These are phyloP conservation scores for Ictalurus furcatus DNA, from an alignment of 2,113 vertebrate genomes.

Conservation along the genomic window DNA sequence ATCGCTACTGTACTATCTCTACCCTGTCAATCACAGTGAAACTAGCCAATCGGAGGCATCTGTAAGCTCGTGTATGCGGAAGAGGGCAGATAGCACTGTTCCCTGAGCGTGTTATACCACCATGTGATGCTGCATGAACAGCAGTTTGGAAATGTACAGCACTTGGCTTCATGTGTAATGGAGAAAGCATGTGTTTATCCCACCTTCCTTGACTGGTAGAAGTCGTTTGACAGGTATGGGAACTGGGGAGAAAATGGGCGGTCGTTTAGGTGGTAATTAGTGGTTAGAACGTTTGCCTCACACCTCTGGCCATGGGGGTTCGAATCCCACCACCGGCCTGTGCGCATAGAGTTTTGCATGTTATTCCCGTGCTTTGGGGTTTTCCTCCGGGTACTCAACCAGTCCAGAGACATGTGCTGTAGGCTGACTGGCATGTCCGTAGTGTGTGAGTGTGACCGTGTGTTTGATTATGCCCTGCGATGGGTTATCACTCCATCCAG, in stretches of 20 bases:
- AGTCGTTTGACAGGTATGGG: background rate
- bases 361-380: too few species aligned
- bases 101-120: background rate
- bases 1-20: background rate
- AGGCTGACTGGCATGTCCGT: too few species aligned
- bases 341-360: too few species aligned
- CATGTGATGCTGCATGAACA: background rate
- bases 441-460: too few species aligned
- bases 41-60: background rate
- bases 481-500: too few species aligned
- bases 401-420: too few species aligned
- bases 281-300: too few species aligned
- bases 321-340: too few species aligned
- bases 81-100: background rate
- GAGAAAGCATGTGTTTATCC: background rate
- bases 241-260: background rate
- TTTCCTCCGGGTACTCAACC: too few species aligned
- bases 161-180: background rate
- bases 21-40: background rate
- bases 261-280: background rate
- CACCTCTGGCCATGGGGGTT: too few species aligned
- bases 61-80: background rate
- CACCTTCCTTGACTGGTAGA: background rate
- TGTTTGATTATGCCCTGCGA: too few species aligned
- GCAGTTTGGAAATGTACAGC: background rate